Base-by-base conservation (phyloP, 2,888 invertebrate genomes). In the Acrocyrtus sp. region DNA sequence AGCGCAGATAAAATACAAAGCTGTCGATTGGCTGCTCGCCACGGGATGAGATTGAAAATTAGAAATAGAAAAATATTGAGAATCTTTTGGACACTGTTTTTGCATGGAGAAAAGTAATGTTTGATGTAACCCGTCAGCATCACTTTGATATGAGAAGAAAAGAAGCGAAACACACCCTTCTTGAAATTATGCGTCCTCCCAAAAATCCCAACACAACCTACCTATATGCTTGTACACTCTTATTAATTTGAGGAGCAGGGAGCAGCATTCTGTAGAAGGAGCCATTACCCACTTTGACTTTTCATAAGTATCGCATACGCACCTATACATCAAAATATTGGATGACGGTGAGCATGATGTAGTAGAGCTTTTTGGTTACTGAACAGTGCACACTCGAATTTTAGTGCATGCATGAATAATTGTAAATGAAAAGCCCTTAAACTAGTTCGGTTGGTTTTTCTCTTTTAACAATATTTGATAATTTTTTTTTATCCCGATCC, bases 31-130 rank as follows among this genome's bases (percentile, higher is more conserved):
- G 39, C 57, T 47, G 27, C 24, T 58, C 26, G 43, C 26, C 66
- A 27, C 54, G 29, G 54, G 50, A 61, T 48, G 61, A 61, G 53
- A 29, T 45, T 63, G 63, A 54, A 26, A 54, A n/a, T 43, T 39
- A n/a, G 24, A n/a, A 39, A n/a, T n/a, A n/a, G n/a, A 47, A 41
- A 56, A 47, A 15, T 56, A 22, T 56, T 10, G 12, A 57, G 48
- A n/a, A n/a, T n/a, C n/a, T n/a, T n/a, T n/a, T n/a, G n/a, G n/a
- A n/a, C n/a, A n/a, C n/a, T n/a, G n/a, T 4, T 50, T 48, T 57
- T 50, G 27, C 57, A 50, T 62, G 56, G 39, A 73, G 66, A 62
- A 67, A 73, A 73, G 74, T 74, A 68, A 68, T 63, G 51, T 74
- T 62, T 63, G 74, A 68, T 74, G 74, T 74, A 47, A 50, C 51